Evolutionary conservation across 2,797 vertebrate genomes (phyloP).

Genomic region (Cossypha dichroa): DNA sequence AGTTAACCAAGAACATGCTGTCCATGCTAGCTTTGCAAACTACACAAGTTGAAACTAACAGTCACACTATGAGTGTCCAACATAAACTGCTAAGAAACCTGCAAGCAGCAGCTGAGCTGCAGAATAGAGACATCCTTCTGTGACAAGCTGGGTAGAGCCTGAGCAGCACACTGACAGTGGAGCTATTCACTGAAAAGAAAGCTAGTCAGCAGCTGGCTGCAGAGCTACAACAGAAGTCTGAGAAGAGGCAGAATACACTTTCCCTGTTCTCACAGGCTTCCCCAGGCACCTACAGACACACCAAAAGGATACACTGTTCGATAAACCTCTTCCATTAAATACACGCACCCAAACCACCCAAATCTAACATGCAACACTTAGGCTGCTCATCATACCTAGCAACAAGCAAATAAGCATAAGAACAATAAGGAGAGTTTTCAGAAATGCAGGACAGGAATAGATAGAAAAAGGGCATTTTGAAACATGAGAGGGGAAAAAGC

Average conservation of each 20-base stretch:
- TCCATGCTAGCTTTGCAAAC: neutral
- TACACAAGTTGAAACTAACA: neutral
- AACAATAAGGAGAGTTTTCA: neutral
- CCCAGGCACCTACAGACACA: neutral
- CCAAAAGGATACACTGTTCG: accelerated
- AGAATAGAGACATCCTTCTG: neutral
- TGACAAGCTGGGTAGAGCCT: neutral
- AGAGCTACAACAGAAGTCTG: neutral
- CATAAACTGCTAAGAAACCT: neutral
- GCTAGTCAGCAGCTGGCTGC: neutral
- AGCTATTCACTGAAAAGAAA: neutral
- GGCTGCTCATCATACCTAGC: neutral
- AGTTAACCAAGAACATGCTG: accelerated
- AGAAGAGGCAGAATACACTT: neutral
- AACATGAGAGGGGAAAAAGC: neutral
- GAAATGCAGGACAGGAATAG: neutral
- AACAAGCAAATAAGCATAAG: neutral
- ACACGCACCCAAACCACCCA: neutral
- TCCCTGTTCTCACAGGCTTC: neutral
- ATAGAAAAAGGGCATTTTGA: neutral
- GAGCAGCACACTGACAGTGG: neutral
- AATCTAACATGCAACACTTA: neutral
- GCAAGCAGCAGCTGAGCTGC: neutral
- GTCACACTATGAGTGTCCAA: neutral
- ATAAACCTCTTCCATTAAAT: neutral